Evolutionary conservation across 2,888 invertebrate genomes (phyloP), one percentile per base, ranked within the genome.

Genomic region (Aethes cnicana): DNA sequence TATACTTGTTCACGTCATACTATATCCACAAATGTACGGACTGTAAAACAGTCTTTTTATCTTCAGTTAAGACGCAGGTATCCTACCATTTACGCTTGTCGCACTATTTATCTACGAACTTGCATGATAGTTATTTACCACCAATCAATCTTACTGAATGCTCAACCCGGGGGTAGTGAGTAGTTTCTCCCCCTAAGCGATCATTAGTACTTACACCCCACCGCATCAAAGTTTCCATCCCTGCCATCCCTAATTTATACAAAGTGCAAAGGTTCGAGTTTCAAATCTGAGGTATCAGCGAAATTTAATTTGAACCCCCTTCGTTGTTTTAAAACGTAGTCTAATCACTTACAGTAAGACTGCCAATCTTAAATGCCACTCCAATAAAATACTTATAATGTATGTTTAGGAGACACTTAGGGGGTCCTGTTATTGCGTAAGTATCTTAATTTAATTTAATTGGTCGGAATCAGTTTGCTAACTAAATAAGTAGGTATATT

Each of bases 171-270:
- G 25, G 7, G 26, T 20, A 28, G n/a, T n/a, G 39, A 21, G 43
- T 50, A 50, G 50, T 50, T 44, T 32, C 14, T 39, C 37, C 50
- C 39, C 37, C 23, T 26, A 14, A 39, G 37, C 49, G 26, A 49
- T 49, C 54, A 54, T 54, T 54, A 54, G 54, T 37, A 44, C 54
- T 49, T 39, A 54, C 43, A 49, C 30, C 39, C 43, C 39, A 36
- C 43, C 48, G 49, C 49, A 54, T 39, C 53, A 48, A 54, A 54
- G 53, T 44, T 44, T 44, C 16, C 26, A n/a, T 28, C 20, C 50
- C 32, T 2, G 16, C 21, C 35, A 36, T 25, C 37, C 50, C 39
- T 39, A 37, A 43, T 44, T 18, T 18, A 23, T 28, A 30, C 17
- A 28, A 30, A 35, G n/a, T 28, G 36, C 43, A 50, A 36, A 36